Percentiles rank a stretch among this genome's conserved stretches.
These are phyloP conservation scores for Pseudopodoces humilis DNA, from an alignment of 2,113 vertebrate genomes.

Conservation along the genomic window DNA sequence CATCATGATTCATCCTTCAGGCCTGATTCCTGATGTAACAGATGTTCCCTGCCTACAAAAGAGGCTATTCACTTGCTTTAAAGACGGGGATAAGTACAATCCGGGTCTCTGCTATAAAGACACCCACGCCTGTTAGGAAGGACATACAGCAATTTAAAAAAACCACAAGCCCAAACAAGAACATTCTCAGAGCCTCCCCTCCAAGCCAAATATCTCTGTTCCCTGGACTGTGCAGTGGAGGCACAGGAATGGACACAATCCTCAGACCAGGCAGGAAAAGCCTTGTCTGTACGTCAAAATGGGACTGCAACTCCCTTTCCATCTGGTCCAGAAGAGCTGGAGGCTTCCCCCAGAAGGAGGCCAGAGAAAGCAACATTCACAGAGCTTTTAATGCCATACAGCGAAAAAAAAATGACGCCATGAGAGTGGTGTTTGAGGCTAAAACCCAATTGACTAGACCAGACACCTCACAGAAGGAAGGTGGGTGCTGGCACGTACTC, in stretches of 20 bases:
- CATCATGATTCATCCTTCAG: background rate
- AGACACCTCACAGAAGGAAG: background rate
- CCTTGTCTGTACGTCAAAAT: background rate
- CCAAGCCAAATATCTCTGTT: background rate
- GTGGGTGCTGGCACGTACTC: rapidly evolving
- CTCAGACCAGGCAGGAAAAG: background rate
- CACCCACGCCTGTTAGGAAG: background rate
- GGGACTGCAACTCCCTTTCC: constrained; percentile 16
- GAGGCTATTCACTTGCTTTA: background rate
- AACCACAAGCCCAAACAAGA: background rate
- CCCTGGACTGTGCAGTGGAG: background rate
- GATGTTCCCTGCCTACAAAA: constrained; percentile 1
- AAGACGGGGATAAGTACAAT: background rate
- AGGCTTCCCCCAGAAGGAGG: background rate
- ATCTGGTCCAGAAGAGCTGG: constrained; percentile 22
- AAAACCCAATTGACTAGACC: background rate
- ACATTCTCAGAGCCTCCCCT: background rate
- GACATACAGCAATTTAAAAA: background rate
- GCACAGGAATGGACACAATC: background rate
- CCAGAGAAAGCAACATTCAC: background rate
- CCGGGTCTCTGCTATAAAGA: background rate
- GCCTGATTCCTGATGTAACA: background rate
- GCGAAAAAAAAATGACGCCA: background rate
- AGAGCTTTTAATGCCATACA: background rate
- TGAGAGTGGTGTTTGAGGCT: background rate